These are phyloP conservation scores for Tachypleus tridentatus DNA, from an alignment of 1,140 invertebrate genomes.

Conservation along the genomic window DNA sequence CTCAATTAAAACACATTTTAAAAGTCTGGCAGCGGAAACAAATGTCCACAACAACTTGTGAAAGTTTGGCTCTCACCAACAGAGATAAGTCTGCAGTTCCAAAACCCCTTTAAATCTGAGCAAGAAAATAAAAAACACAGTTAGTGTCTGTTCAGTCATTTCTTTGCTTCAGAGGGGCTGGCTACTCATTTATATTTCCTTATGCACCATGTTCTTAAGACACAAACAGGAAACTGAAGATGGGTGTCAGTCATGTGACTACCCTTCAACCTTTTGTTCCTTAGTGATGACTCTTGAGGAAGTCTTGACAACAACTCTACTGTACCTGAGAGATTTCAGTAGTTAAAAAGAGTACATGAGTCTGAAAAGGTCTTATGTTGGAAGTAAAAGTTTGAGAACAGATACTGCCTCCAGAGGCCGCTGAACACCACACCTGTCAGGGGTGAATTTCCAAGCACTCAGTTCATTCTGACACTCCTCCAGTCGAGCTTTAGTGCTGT, in stretches of 20 bases:
- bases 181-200: too few species aligned
- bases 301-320: too few species aligned
- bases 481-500: conserved; percentile 72
- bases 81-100: too few species aligned
- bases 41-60: too few species aligned
- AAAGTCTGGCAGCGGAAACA: too few species aligned
- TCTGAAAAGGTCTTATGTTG: conserved; percentile 13
- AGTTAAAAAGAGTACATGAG: conserved; percentile 9
- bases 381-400: conserved; percentile 11
- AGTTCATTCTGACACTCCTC: conserved; percentile 97
- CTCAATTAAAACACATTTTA: too few species aligned
- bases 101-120: too few species aligned
- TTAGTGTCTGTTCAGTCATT: too few species aligned
- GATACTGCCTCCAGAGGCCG: conserved; percentile 12
- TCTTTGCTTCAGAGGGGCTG: too few species aligned
- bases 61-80: too few species aligned
- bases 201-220: too few species aligned
- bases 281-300: conserved; percentile 1
- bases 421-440: conserved; percentile 58
- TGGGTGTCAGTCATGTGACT: conserved; percentile 4
- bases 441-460: conserved; percentile 96
- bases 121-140: too few species aligned
- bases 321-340: conserved; percentile 7
- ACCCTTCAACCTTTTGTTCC: conserved; percentile 1
- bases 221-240: background rate